A percentile compares a stretch with the other conserved stretches of the same genome.
phyloP scores from a whole-genome alignment of 1,140 invertebrate species.

The Helicoverpa zea region DNA sequence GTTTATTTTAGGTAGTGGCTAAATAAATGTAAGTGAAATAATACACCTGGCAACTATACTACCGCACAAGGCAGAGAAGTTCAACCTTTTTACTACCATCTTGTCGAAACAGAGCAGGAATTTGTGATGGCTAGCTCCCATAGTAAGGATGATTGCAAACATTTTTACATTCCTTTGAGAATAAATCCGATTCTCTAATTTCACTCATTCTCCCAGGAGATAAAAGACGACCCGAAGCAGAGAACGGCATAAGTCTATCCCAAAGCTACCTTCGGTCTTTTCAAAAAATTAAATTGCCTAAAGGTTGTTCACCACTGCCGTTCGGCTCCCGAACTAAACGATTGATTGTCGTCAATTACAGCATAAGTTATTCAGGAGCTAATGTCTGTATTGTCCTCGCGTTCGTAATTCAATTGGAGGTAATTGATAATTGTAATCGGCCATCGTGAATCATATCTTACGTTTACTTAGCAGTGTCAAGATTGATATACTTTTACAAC shows the following conservation, averaged over 20 bases:
- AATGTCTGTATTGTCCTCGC: conserved; percentile 27
- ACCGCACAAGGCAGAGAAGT: not conserved
- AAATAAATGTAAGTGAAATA: not conserved
- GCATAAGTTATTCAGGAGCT: conserved; percentile 31
- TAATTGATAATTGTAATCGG: conserved; percentile 48
- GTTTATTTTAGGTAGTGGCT: conserved; percentile 11
- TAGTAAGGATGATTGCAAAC: no score
- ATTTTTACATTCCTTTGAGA: no score
- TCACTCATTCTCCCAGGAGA: no score
- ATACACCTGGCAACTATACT: conserved; percentile 11
- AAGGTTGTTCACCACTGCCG: not conserved
- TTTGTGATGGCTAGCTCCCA: not conserved
- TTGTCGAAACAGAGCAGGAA: not conserved
- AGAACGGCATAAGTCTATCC: no score
- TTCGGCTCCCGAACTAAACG: conserved; percentile 11
- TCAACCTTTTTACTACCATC: conserved; percentile 12
- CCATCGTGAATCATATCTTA: conserved; percentile 35
- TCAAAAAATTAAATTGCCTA: not conserved
- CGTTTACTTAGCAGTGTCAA: conserved; percentile 18
- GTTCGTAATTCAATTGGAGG: conserved; percentile 30
- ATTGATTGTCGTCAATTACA: conserved; percentile 30
- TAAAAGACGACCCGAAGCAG: no score
- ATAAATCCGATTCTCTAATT: no score
- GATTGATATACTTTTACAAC: conserved; percentile 4
- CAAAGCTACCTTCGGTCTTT: no score